Evolutionary conservation across 1,140 invertebrate species (phyloP).

Genomic region (Drosophila watanabei): DNA sequence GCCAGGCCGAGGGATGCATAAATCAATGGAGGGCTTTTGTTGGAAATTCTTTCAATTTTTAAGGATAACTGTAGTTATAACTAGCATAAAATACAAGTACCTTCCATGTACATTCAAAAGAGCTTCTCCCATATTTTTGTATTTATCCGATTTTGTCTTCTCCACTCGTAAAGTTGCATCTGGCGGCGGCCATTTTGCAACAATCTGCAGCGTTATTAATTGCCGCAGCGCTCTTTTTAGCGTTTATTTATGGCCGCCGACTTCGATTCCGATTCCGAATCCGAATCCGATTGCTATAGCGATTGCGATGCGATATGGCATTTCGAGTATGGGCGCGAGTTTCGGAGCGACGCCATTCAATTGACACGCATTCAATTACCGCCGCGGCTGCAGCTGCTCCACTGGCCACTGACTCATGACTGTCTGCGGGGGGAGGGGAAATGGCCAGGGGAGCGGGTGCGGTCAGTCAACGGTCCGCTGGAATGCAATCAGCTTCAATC

Average conservation of each 20-base stretch:
- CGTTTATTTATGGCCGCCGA: slow-evolving; percentile 63
- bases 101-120: not conserved
- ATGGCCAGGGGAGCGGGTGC: not conserved
- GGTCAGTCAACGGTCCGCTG: slow-evolving; percentile 45
- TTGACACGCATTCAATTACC: slow-evolving; percentile 77
- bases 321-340: slow-evolving; percentile 33
- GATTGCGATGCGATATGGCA: slow-evolving; percentile 32
- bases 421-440: not conserved
- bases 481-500: slow-evolving; percentile 82
- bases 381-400: slow-evolving; percentile 31
- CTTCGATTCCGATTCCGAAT: slow-evolving; percentile 26
- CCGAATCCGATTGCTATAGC: slow-evolving; percentile 21
- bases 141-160: not conserved
- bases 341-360: slow-evolving; percentile 58
- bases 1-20: slow-evolving; percentile 47
- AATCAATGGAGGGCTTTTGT: slow-evolving; percentile 53
- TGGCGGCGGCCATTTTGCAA: slow-evolving; percentile 67
- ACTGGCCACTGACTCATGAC: slow-evolving; percentile 56
- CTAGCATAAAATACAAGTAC: too few species aligned
- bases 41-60: slow-evolving; percentile 3
- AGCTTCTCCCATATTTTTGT: not conserved
- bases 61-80: not conserved
- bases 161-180: slow-evolving; percentile 61
- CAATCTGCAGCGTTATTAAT: slow-evolving; percentile 66
- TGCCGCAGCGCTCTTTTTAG: slow-evolving; percentile 59